Evolutionary conservation across 92 coral and sea anemone genomes (phyloP).

Genomic region (Parazoanthus swiftii): DNA sequence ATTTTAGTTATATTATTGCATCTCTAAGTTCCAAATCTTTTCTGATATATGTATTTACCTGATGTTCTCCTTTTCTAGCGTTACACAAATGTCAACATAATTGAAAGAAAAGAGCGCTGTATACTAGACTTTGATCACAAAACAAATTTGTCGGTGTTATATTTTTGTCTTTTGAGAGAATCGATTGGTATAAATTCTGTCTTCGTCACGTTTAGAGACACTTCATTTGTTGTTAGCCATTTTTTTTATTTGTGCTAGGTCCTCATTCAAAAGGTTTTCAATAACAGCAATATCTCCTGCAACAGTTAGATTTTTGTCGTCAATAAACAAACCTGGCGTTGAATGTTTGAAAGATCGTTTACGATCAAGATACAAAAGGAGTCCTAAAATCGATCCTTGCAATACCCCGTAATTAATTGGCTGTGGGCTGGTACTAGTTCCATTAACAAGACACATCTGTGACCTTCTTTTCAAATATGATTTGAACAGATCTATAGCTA

Average conservation of each 20-base stretch:
- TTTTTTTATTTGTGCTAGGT: neutral
- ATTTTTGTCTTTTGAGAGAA: neutral
- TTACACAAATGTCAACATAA: too few relatives aligned
- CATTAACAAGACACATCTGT: conserved; percentile 6
- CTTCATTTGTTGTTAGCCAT: conserved; percentile 10
- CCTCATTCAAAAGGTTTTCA: conserved; percentile 7
- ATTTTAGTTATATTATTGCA: too few relatives aligned
- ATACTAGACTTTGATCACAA: too few relatives aligned
- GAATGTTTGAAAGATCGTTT: conserved; percentile 1
- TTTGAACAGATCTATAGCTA: neutral
- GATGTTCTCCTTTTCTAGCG: too few relatives aligned
- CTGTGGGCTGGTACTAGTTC: neutral
- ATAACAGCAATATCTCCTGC: neutral
- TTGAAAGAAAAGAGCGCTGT: too few relatives aligned
- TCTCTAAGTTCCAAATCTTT: too few relatives aligned
- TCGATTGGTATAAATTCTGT: conserved; percentile 2
- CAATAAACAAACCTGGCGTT: neutral
- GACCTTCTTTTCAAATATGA: conserved; percentile 12
- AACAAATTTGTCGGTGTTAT: too few relatives aligned
- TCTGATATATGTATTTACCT: too few relatives aligned
- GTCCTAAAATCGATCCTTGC: neutral
- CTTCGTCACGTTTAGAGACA: neutral
- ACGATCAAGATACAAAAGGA: neutral
- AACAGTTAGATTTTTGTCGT: neutral
- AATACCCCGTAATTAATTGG: neutral